Evolutionary conservation across 2,888 invertebrate genomes (phyloP), one percentile per base, ranked within the genome.

Genomic region (Plebejus anna): DNA sequence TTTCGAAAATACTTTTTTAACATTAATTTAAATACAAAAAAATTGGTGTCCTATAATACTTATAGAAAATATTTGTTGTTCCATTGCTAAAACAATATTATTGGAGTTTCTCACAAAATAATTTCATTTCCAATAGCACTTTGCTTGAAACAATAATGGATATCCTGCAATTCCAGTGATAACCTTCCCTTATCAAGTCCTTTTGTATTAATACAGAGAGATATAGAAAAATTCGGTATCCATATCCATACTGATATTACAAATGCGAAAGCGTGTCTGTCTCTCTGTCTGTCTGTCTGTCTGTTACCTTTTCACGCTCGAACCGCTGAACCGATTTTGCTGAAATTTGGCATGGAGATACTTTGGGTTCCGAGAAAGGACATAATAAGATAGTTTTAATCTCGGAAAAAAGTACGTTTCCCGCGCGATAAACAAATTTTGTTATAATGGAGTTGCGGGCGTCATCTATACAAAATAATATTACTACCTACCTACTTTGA

Each of bases 101-200:
- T 55, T 51, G 72, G 72, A 72, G 72, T 72, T 72, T 28, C 72
- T 13, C 7, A 47, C 6, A 32, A 16, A 73, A 73, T 16, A 73
- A 73, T 51, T 72, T 72, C 28, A 55, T 55, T 51, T 73, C 73
- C 55, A 73, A 73, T 55, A 55, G 73, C 73, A 13, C 13, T 51
- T 47, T 55, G 11, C 73, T 55, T 55, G 13, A 47, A 51, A 73
- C 13, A 73, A 73, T 73, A 73, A 73, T 36, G 36, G 32, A 73
- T 73, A 47, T 55, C 51, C 16, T 32, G 16, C 55, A 28, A 55
- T 73, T 55, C n/a, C 47, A 73, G 32, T 28, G 55, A 55, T 32
- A 73, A 73, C 73, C 51, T 73, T 66, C 16, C 32, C 51, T 73
- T 6, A 13, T 22, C 2, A 28, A 55, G 7, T 11, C 51, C 73